Evolutionary conservation across 2,888 invertebrate genomes (phyloP).

Genomic region (Scelioninae gen. 2): DNA sequence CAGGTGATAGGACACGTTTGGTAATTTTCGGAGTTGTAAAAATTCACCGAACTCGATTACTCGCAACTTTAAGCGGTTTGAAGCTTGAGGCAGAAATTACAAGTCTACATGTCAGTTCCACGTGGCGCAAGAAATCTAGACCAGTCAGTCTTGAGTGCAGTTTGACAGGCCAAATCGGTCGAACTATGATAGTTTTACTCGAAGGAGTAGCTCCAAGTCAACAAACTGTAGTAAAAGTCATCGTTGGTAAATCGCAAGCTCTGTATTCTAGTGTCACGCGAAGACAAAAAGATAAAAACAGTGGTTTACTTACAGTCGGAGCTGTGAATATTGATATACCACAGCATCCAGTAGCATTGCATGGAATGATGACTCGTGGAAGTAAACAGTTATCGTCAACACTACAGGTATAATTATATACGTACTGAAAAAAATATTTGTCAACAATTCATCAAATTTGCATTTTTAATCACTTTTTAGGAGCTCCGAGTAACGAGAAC

Average conservation of each 20-base stretch:
- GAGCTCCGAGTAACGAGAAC: slow-evolving; percentile 89
- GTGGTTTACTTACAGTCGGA: slow-evolving; percentile 89
- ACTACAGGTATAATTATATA: slow-evolving; percentile 85
- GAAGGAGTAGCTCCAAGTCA: slow-evolving; percentile 94
- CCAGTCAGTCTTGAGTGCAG: slow-evolving; percentile 86
- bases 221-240: slow-evolving; percentile 95
- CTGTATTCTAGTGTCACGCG: slow-evolving; percentile 90
- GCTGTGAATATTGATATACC: slow-evolving; percentile 96
- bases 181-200: slow-evolving; percentile 92
- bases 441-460: too few relatives aligned
- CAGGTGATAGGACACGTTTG: slow-evolving; percentile 83
- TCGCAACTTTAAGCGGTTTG: slow-evolving; percentile 94
- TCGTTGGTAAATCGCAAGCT: slow-evolving; percentile 93
- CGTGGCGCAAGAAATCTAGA: slow-evolving; percentile 89
- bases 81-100: slow-evolving; percentile 96
- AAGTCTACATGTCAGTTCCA: slow-evolving; percentile 92
- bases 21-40: slow-evolving; percentile 92
- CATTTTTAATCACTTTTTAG: slow-evolving; percentile 68
- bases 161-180: slow-evolving; percentile 91
- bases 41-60: slow-evolving; percentile 88
- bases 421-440: too few relatives aligned
- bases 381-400: slow-evolving; percentile 95
- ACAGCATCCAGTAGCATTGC: slow-evolving; percentile 97
- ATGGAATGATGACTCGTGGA: slow-evolving; percentile 98
- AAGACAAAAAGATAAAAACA: slow-evolving; percentile 86